Percentiles rank a stretch among this genome's conserved stretches.
Conservation (phyloP, 2,888 invertebrate species). For the Liodrosophila aerea region DNA sequence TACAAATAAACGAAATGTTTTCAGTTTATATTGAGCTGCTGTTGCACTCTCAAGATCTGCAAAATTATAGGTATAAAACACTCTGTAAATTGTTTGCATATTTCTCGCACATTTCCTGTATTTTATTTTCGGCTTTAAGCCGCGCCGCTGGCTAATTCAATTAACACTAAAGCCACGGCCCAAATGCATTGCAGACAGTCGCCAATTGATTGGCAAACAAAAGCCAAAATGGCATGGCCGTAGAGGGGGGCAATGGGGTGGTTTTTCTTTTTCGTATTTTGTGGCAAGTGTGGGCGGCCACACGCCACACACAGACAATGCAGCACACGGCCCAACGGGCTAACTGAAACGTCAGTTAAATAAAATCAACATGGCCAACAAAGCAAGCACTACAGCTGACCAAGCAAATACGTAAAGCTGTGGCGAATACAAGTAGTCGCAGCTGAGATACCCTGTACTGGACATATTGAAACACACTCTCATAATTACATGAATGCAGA, state of each 20-base stretch:
- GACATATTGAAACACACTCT: too few species aligned
- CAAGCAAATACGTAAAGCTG: slow-evolving; percentile 35
- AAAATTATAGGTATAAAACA: background rate
- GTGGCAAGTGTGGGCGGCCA: slow-evolving; percentile 30
- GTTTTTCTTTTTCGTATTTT: background rate
- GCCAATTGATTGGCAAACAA: slow-evolving; percentile 69
- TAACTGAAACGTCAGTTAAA: slow-evolving; percentile 64
- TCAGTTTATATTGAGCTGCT: slow-evolving; percentile 29
- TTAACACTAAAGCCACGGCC: slow-evolving; percentile 65
- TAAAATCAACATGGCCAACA: slow-evolving; percentile 65
- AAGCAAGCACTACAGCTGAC: slow-evolving; percentile 16
- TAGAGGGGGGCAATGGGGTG: background rate
- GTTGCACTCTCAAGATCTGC: slow-evolving; percentile 35
- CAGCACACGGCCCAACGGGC: slow-evolving; percentile 37
- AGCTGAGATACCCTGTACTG: slow-evolving; percentile 18
- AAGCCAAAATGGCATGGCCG: slow-evolving; percentile 34
- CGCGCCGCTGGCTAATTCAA: slow-evolving; percentile 56
- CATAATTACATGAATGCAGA: too few species aligned
- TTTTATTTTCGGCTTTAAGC: slow-evolving; percentile 19
- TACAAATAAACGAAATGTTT: background rate
- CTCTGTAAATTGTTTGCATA: background rate
- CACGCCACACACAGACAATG: slow-evolving; percentile 26
- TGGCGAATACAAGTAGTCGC: slow-evolving; percentile 17
- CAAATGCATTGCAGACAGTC: slow-evolving; percentile 57
- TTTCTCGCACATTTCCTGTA: slow-evolving; percentile 11